Base-by-base conservation (phyloP, 2,113 vertebrate species). In the Phylloscopus whistleri region DNA sequence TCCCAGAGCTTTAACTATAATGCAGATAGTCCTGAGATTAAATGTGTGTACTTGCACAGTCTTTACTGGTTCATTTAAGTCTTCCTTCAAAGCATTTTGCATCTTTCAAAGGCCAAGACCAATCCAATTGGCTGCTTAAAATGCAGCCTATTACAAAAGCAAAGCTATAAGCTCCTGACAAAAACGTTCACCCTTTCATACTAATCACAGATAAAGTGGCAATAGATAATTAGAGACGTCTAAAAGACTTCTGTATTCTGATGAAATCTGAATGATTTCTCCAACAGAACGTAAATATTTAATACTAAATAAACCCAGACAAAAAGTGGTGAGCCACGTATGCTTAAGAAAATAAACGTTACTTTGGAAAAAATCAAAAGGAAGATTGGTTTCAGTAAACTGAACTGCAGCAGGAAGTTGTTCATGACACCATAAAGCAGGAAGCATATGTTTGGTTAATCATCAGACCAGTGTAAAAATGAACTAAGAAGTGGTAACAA, bases 111-210 rank as follows among this genome's bases (percentile, higher is more conserved):
- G 92, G 69, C 84, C 87, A 96, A 58, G 70, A 77, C 51, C 84
- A 96, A 94, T 84, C 93, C 91, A 96, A 94, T 7, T 84, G 96
- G 87, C 92, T 94, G 76, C 76, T 96, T 95, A 96, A 96, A 95
- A 96, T 94, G 89, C 89, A 94, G 92, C 69, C 90, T 84, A 89
- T 94, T 90, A 95, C 87, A 96, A 94, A 97, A 92, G 95, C 91
- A 92, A 94, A 95, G 90, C 95, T 69, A 82, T 96, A 97, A 96
- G 94, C 95, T 94, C 91, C 87, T 69, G 93, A 97, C 94, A 97
- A 96, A 96, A 96, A 96, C 95, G 93, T 84, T 95, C 92, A 83
- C 82, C 82, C 93, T 96, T 96, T 96, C 87, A 95, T 89, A 96
- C 73, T 95, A 96, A 96, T 96, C 91, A 92, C 94, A 96, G 58